Evolutionary conservation across 2,797 vertebrate species (phyloP), one percentile per base, ranked within the genome.

Genomic region (Distichodus sexfasciatus): DNA sequence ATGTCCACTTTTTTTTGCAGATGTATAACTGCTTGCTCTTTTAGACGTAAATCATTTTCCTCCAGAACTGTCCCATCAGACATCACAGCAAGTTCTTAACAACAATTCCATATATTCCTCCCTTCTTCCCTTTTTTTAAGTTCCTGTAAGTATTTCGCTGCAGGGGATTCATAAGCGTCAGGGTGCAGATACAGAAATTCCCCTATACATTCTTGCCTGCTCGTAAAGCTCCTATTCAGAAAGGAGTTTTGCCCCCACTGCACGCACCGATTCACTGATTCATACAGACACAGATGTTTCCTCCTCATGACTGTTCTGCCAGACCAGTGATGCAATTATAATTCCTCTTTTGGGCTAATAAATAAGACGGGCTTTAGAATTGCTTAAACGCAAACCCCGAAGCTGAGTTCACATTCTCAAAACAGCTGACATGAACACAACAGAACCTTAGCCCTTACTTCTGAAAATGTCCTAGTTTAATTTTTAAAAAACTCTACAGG

Each of bases 31-130:
- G 28, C 66, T 55, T 55, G 72, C 33, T 69, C 55, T 76, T 61
- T 60, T 40, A 66, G 40, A 67, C 44, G 21, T 10, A 48, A 41
- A 2, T 81, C 76, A 78, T 78, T 58, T 55, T 63, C 75, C 71
- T 74, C 76, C n/a, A n/a, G n/a, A 78, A 74, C 59, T 33, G n/a
- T 68, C 36, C 41, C 21, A 12, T 26, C 41, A 60, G 57, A 64
- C 65, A 66, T 35, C 12, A 29, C 62, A 44, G 46, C 41, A 47
- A 66, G 58, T 24, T 4, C 15, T 26, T 57, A 35, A 14, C 47
- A 54, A 33, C 63, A 55, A 66, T 58, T 58, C 48, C 61, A 35
- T n/a, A 21, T 12, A n/a, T n/a, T n/a, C n/a, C n/a, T n/a, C n/a
- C n/a, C n/a, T n/a, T n/a, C n/a, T n/a, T n/a, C 1, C 19, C 23